Conservation (phyloP, 2,797 vertebrate species). For the Pangasius sanitwongsei region DNA sequence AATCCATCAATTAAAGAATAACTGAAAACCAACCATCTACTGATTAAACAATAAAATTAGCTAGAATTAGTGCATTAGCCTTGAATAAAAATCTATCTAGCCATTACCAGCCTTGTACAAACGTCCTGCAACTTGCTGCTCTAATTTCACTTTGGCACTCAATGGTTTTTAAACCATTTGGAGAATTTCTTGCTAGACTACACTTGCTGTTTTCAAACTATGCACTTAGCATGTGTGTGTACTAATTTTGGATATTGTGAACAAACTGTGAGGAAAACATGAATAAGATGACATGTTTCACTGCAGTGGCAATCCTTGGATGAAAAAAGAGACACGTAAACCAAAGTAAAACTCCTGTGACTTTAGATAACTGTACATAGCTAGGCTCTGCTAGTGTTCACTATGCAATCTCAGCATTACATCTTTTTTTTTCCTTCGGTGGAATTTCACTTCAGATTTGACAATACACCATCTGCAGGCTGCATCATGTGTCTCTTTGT, state of each 20-base stretch:
- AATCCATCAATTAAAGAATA: neutral
- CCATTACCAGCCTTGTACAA: neutral
- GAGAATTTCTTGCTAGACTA: neutral
- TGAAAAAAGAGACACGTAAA: neutral
- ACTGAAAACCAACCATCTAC: neutral
- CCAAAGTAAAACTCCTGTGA: neutral
- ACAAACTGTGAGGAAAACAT: neutral
- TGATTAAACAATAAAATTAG: neutral
- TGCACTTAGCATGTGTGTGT: neutral
- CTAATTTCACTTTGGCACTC: neutral
- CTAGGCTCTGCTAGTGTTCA: neutral
- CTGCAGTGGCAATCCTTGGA: neutral
- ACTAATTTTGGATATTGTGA: neutral
- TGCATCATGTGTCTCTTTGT: slow-evolving; percentile 17
- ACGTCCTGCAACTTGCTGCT: neutral
- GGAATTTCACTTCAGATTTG: slow-evolving; percentile 21
- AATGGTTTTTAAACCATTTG: neutral
- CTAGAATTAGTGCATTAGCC: neutral
- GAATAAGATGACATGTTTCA: neutral
- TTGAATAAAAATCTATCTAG: neutral
- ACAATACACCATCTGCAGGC: slow-evolving; percentile 47
- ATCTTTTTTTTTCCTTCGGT: neutral
- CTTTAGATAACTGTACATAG: neutral
- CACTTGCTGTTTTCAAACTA: neutral
- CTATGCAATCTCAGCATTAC: slow-evolving; percentile 3